phyloP scores from a whole-genome alignment of 2,888 invertebrate species.

The Formica aserva region DNA sequence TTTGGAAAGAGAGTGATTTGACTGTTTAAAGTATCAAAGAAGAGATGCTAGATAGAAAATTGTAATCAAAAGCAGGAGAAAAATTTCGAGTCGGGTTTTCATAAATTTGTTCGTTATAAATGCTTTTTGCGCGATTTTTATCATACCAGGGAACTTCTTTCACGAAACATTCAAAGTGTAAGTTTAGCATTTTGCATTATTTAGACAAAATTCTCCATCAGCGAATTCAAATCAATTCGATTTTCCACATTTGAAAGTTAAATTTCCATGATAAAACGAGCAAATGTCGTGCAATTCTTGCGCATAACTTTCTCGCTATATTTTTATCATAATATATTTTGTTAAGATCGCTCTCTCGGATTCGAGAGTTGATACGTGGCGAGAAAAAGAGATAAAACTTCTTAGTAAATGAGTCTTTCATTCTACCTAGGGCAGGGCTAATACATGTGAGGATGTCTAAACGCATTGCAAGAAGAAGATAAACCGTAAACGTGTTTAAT shows the following conservation, averaged over 20 bases:
- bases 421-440: background rate
- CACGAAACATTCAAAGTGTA: background rate
- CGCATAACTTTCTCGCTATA: background rate
- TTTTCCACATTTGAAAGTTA: constrained; percentile 39
- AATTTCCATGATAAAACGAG: constrained; percentile 22
- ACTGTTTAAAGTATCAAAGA: too few species aligned
- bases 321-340: background rate
- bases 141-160: background rate
- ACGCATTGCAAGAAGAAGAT: constrained; percentile 51
- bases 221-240: constrained; percentile 21
- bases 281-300: background rate
- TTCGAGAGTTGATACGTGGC: constrained; percentile 23
- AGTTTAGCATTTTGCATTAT: background rate
- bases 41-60: too few species aligned
- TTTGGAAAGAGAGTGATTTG: too few species aligned
- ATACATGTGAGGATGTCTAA: constrained; percentile 18
- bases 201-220: background rate
- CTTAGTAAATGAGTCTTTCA: constrained; percentile 40
- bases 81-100: background rate
- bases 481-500: constrained; percentile 48
- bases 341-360: constrained; percentile 9
- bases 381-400: constrained; percentile 22
- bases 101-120: background rate
- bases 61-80: too few species aligned
- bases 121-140: too few species aligned